These are phyloP conservation scores for Metridium senile DNA, from an alignment of 92 coral and sea anemone genomes.

Conservation along the genomic window DNA sequence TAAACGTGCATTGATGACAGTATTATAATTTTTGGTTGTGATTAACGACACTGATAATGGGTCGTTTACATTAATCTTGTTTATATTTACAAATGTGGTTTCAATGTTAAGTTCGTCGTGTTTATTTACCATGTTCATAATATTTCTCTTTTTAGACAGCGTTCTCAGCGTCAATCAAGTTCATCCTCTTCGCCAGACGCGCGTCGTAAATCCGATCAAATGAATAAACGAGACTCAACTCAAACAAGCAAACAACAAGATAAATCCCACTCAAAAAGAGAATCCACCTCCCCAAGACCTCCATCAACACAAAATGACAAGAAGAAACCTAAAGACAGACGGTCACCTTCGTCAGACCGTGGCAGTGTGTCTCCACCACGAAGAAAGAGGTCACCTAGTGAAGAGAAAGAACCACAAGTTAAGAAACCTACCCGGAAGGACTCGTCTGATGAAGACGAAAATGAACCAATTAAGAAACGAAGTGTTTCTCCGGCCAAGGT, in stretches of 20 bases:
- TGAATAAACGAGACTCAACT: constrained; percentile 19
- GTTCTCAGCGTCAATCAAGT: constrained; percentile 11
- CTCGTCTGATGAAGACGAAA: constrained; percentile 55
- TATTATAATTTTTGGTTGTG: too few species aligned
- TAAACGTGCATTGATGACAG: too few species aligned
- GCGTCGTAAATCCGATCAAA: neutral
- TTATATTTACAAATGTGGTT: too few species aligned
- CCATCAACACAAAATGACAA: constrained; percentile 25
- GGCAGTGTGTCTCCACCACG: constrained; percentile 40
- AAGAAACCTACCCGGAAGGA: constrained; percentile 33
- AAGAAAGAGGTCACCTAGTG: constrained; percentile 63
- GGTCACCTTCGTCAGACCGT: constrained; percentile 32
- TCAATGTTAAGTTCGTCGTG: too few species aligned
- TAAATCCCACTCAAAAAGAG: constrained; percentile 5
- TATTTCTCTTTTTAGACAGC: constrained; percentile 5
- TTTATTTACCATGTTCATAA: too few species aligned
- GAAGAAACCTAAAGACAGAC: constrained; percentile 17
- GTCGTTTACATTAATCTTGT: too few species aligned
- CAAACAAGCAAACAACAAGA: constrained; percentile 3
- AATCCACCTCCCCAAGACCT: constrained; percentile 34
- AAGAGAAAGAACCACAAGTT: constrained; percentile 57
- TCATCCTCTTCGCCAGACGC: constrained; percentile 25
- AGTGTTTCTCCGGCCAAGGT: constrained; percentile 49
- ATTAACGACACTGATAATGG: too few species aligned
- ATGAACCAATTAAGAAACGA: constrained; percentile 36